Conservation (phyloP, 2,113 vertebrate species). For the Porphyrio hochstetteri region DNA sequence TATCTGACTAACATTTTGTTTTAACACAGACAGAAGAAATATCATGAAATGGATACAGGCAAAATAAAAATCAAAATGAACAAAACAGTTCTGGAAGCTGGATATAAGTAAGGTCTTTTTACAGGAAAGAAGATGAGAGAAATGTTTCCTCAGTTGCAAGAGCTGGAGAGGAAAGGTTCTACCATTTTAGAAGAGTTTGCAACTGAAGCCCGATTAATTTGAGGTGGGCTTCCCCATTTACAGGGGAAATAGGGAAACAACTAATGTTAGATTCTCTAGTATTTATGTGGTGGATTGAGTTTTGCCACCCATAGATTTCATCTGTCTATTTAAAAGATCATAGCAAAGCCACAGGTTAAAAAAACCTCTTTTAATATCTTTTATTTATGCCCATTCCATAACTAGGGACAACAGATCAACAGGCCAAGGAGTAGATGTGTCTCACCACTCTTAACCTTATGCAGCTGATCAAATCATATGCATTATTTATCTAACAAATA, state of each 20-base stretch:
- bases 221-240: not conserved
- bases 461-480: not conserved
- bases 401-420: not conserved
- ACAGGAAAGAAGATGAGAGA: not conserved
- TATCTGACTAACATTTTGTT: not conserved
- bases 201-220: not conserved
- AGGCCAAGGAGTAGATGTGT: not conserved
- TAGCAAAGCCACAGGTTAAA: not conserved
- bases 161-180: not conserved
- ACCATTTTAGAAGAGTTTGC: not conserved
- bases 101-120: not conserved
- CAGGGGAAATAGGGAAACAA: not conserved
- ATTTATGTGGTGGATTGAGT: not conserved
- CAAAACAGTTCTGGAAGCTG: accelerated
- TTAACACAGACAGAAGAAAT: not conserved
- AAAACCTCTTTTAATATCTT: not conserved
- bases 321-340: not conserved
- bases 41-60: not conserved
- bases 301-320: not conserved
- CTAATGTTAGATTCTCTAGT: not conserved
- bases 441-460: not conserved
- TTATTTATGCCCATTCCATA: not conserved
- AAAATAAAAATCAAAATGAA: not conserved
- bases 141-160: not conserved
- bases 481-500: not conserved